Conservation (phyloP, 2,888 invertebrate genomes). For the Malacosoma neustria region DNA sequence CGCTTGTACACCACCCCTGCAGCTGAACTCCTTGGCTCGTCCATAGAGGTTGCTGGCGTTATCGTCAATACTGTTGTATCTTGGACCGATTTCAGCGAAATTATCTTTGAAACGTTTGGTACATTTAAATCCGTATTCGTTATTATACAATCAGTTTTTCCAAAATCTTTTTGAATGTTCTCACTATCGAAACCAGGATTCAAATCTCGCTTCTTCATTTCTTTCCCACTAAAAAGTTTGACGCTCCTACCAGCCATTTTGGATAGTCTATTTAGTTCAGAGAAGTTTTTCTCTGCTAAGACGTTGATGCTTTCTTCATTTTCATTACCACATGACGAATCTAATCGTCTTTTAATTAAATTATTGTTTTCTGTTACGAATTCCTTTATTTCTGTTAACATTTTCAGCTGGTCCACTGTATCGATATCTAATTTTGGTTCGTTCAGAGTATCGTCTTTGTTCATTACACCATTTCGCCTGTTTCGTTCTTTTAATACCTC, state of each 20-base stretch:
- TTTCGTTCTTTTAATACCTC: slow-evolving; percentile 77
- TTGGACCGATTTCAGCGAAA: slow-evolving; percentile 42
- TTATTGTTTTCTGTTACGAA: slow-evolving; percentile 61
- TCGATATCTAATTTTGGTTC: slow-evolving; percentile 28
- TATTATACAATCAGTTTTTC: slow-evolving; percentile 13
- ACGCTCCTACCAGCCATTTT: slow-evolving; percentile 63
- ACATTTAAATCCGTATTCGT: slow-evolving; percentile 48
- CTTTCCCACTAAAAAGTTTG: slow-evolving; percentile 52
- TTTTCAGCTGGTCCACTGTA: slow-evolving; percentile 43
- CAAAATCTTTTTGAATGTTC: slow-evolving; percentile 38
- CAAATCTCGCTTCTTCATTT: slow-evolving; percentile 44
- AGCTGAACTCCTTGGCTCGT: slow-evolving; percentile 50
- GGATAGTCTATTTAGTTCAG: slow-evolving; percentile 58
- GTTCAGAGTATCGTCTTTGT: slow-evolving; percentile 16
- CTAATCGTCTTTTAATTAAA: slow-evolving; percentile 54
- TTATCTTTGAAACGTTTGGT: slow-evolving; percentile 55
- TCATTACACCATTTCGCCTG: slow-evolving; percentile 62
- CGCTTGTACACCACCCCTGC: slow-evolving; percentile 35
- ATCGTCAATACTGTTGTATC: slow-evolving; percentile 25
- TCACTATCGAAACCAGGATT: slow-evolving; percentile 60
- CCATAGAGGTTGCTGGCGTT: slow-evolving; percentile 56
- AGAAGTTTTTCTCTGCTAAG: slow-evolving; percentile 62
- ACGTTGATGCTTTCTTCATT: slow-evolving; percentile 46
- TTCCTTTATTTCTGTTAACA: slow-evolving; percentile 60
- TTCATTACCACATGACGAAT: slow-evolving; percentile 21